Base-by-base conservation (phyloP, 2,888 invertebrate genomes). In the Drosophila colorata region DNA sequence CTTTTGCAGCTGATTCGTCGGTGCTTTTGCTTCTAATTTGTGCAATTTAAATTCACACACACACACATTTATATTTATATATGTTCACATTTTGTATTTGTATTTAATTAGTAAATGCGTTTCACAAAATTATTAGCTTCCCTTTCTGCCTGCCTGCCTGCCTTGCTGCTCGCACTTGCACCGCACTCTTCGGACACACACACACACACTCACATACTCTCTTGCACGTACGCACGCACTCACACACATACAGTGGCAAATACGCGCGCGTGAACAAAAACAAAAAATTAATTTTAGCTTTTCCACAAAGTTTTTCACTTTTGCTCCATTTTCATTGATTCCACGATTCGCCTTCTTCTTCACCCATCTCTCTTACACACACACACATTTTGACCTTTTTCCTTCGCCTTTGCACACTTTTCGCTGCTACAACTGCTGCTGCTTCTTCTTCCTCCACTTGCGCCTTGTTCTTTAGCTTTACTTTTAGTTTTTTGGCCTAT, bases 211-310 rank as follows among this genome's bases (percentile, higher is more conserved):
- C 9, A 18, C 55, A 28, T 49, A 47, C 53, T 25, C 16, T n/a
- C 52, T n/a, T 44, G 37, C 40, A 53, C 20, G 28, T 28, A 46
- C 23, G 28, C 60, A 46, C 14, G 14, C 53, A 33, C 52, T 25
- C 28, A 28, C 40, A 66, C 33, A 25, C 48, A 66, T 48, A 51
- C 47, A 46, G 46, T 31, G 8, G 68, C 46, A 65, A 77, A 72
- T 64, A 69, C 67, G 69, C 84, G 70, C 73, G 70, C 87, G 86
- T 68, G 74, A 85, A 83, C 82, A 87, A 87, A 80, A 88, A 87
- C 84, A 85, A 88, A 82, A 83, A 88, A 69, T 86, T 83, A 78
- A 88, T 80, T 84, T 88, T 84, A 83, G 75, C 80, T 83, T 86
- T 87, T 78, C 67, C 70, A 71, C 83, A 79, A 79, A 79, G 65